phyloP scores from a whole-genome alignment of 2,113 vertebrate genomes.

The Scomber colias region DNA sequence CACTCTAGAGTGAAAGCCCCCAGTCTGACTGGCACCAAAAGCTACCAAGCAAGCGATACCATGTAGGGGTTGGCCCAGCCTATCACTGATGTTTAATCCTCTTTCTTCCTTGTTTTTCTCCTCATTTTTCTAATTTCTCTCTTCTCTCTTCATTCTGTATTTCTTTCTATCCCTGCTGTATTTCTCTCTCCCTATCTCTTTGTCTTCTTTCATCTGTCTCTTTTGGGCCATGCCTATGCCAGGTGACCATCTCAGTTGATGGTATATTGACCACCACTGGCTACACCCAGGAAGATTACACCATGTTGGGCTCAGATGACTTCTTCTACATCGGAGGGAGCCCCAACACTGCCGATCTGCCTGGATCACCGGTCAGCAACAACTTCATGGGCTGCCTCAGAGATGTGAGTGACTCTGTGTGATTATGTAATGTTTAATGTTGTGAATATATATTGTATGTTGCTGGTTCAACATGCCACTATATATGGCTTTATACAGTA shows the following conservation, averaged over 20 bases:
- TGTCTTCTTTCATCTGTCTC: conserved; percentile 51
- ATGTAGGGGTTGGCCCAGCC: conserved; percentile 50
- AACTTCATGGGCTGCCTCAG: conserved; percentile 98
- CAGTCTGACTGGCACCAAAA: conserved; percentile 73
- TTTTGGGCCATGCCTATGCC: conserved; percentile 60
- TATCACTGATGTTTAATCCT: conserved; percentile 68
- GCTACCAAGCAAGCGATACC: conserved; percentile 67
- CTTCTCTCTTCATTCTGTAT: conserved; percentile 55
- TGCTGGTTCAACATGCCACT: background rate
- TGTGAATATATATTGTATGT: background rate
- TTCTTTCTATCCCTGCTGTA: conserved; percentile 48
- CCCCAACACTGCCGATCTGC: conserved; percentile 94
- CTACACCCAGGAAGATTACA: conserved; percentile 93
- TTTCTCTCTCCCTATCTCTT: conserved; percentile 22
- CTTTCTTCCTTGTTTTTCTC: conserved; percentile 76
- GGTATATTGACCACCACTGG: conserved; percentile 95
- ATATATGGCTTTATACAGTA: background rate
- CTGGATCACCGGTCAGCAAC: conserved; percentile 95
- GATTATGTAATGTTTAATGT: background rate
- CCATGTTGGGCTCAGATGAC: conserved; percentile 95
- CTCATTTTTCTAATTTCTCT: conserved; percentile 78
- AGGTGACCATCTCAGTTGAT: conserved; percentile 95
- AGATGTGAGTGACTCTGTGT: conserved; percentile 86
- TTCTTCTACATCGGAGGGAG: conserved; percentile 97
- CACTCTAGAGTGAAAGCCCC: conserved; percentile 72